Evolutionary conservation across 2,888 invertebrate species (phyloP).

Genomic region (Rotaria sp.): DNA sequence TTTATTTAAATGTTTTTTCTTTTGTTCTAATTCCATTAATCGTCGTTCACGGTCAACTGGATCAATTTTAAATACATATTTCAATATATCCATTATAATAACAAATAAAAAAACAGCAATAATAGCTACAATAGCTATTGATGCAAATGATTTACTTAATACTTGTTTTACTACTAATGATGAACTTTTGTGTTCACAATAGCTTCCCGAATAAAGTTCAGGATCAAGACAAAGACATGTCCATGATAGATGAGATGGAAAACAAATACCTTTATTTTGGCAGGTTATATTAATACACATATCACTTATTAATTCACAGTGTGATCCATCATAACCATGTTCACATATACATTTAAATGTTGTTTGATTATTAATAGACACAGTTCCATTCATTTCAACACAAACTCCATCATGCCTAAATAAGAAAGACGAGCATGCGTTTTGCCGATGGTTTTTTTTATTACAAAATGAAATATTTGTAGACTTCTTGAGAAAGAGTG

Average conservation of each 20-base stretch:
- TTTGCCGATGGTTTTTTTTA: too few species aligned
- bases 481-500: too few species aligned
- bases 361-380: background rate
- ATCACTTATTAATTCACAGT: background rate
- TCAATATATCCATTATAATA: conserved; percentile 7
- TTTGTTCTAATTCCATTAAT: background rate
- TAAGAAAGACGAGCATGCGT: too few species aligned
- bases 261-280: background rate
- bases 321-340: background rate
- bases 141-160: conserved; percentile 10
- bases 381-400: background rate
- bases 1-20: background rate
- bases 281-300: background rate
- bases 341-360: background rate
- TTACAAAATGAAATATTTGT: too few species aligned
- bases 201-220: background rate
- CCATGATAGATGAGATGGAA: background rate
- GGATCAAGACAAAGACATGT: background rate
- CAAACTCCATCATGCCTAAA: background rate
- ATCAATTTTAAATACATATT: conserved; percentile 13
- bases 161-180: background rate
- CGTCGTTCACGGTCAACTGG: background rate
- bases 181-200: background rate
- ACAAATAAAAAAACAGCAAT: background rate
- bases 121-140: background rate